Conservation (phyloP, 2,888 invertebrate species). For the Leptinotarsa rubiginosa region DNA sequence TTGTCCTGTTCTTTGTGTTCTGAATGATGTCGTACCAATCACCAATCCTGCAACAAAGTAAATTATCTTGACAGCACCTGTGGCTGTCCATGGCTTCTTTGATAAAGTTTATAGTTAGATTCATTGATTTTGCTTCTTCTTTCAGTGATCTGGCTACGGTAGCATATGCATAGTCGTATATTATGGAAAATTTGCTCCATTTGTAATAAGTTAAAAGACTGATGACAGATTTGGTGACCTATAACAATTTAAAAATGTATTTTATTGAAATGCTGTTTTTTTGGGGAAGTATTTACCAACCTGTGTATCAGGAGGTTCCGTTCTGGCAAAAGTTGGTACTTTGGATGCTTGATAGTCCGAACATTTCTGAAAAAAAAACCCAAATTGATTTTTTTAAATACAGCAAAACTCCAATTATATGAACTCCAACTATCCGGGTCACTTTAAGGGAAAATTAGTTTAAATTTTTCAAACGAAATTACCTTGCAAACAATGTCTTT, state of each 20-base stretch:
- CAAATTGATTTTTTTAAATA: not conserved
- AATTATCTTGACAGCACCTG: conserved; percentile 81
- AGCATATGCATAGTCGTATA: conserved; percentile 84
- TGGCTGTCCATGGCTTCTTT: conserved; percentile 77
- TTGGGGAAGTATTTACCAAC: conserved; percentile 63
- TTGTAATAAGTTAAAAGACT: conserved; percentile 89
- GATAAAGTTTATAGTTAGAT: conserved; percentile 87
- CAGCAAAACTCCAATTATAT: no score
- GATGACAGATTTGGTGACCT: conserved; percentile 95
- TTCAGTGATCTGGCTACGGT: conserved; percentile 85
- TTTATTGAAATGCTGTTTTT: not conserved
- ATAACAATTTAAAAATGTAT: conserved; percentile 54
- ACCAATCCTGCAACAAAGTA: conserved; percentile 81
- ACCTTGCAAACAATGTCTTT: no score
- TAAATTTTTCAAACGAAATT: no score
- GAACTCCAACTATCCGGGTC: no score
- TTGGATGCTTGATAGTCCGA: conserved; percentile 89
- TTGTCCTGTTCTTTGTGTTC: conserved; percentile 86
- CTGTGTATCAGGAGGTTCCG: conserved; percentile 94
- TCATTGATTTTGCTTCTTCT: conserved; percentile 79
- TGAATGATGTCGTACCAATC: conserved; percentile 88
- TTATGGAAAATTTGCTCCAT: conserved; percentile 94
- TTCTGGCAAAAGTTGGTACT: conserved; percentile 91
- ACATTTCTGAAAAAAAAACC: conserved; percentile 83
- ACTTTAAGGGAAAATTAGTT: no score